phyloP scores from a whole-genome alignment of 2,888 invertebrate species.

The Pristionchus entomophagus region DNA sequence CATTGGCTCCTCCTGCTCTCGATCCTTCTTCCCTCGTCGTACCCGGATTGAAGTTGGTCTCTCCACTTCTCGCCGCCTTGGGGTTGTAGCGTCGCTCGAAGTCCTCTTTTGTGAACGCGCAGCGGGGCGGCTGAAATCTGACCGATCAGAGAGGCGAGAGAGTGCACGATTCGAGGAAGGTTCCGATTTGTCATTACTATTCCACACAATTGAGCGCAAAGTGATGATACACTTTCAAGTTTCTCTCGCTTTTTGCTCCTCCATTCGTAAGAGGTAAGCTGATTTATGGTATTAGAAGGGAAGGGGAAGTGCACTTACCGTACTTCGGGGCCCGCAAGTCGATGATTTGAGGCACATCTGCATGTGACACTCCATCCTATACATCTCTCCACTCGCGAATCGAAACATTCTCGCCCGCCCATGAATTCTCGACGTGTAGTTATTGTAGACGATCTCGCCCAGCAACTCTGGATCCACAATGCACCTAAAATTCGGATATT shows the following conservation, averaged over 20 bases:
- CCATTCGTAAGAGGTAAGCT: background rate
- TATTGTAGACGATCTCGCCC: conserved; percentile 63
- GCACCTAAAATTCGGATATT: conserved; percentile 52
- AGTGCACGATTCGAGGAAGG: no score
- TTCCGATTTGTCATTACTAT: background rate
- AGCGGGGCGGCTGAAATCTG: conserved; percentile 62
- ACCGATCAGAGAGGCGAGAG: background rate
- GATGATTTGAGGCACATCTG: conserved; percentile 56
- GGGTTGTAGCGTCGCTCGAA: conserved; percentile 55
- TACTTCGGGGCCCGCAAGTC: conserved; percentile 40
- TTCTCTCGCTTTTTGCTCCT: background rate
- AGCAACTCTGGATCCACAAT: conserved; percentile 63
- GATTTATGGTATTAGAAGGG: conserved; percentile 9
- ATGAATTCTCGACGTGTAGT: conserved; percentile 57
- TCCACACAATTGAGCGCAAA: background rate
- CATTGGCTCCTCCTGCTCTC: background rate
- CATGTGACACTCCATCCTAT: conserved; percentile 60
- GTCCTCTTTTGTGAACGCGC: conserved; percentile 63
- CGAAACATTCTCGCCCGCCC: conserved; percentile 63
- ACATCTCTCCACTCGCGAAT: conserved; percentile 60
- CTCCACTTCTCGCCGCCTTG: background rate
- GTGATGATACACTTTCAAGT: conserved; percentile 19
- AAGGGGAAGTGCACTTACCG: background rate
- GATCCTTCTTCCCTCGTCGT: background rate
- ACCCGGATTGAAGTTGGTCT: conserved; percentile 41